These are phyloP conservation scores for Drosophila nigrodunni DNA, from an alignment of 1,140 invertebrate species.

Conservation along the genomic window DNA sequence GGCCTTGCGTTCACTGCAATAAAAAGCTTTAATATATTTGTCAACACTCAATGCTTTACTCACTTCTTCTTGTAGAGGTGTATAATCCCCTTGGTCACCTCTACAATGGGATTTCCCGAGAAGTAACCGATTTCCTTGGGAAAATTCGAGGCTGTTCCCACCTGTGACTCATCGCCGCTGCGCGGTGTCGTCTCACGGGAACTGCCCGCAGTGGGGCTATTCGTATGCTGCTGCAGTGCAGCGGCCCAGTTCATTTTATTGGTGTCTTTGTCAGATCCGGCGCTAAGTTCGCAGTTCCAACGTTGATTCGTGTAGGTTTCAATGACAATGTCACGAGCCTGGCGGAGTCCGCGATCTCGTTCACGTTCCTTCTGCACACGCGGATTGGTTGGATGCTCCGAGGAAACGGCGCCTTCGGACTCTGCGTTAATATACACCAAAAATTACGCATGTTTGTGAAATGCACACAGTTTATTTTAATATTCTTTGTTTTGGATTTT, in stretches of 20 bases:
- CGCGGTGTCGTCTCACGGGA: conserved; percentile 84
- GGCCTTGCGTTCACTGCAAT: conserved; percentile 87
- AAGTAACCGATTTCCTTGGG: conserved; percentile 92
- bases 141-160: conserved; percentile 71
- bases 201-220: conserved; percentile 77
- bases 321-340: conserved; percentile 87
- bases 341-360: conserved; percentile 86
- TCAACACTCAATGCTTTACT: conserved; percentile 48
- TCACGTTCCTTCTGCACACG: conserved; percentile 83
- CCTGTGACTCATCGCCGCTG: conserved; percentile 71
- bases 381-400: conserved; percentile 81
- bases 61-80: conserved; percentile 98
- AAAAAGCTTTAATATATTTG: neutral
- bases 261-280: neutral
- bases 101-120: conserved; percentile 97
- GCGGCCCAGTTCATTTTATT: conserved; percentile 81
- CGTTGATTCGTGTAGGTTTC: conserved; percentile 87
- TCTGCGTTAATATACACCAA: conserved; percentile 11
- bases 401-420: conserved; percentile 72
- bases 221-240: conserved; percentile 64
- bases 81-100: conserved; percentile 97
- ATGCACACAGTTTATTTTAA: conserved; percentile 26
- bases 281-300: conserved; percentile 74
- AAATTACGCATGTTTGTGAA: conserved; percentile 10
- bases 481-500: conserved; percentile 12